Evolutionary conservation across 2,113 vertebrate genomes (phyloP).

Genomic region (Cygnus buccinator): DNA sequence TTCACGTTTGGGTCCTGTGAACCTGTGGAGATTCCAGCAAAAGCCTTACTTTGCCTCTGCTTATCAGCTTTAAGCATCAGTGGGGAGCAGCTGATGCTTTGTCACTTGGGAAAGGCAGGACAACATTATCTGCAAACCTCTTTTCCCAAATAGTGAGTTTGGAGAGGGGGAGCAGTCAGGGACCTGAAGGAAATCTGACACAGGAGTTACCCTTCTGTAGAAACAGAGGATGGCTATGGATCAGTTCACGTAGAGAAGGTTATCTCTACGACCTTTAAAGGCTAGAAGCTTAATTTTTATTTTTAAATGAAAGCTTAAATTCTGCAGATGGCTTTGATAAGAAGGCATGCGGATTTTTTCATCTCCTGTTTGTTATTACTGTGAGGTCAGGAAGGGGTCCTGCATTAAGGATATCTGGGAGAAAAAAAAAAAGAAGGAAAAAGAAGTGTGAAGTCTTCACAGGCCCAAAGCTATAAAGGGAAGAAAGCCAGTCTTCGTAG

Average conservation of each 20-base stretch:
- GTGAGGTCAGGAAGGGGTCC: constrained; percentile 11
- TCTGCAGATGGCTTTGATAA: constrained; percentile 70
- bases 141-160: not conserved
- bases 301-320: constrained; percentile 65
- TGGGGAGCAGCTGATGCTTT: not conserved
- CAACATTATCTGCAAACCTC: not conserved
- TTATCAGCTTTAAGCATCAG: not conserved
- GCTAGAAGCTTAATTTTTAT: constrained; percentile 58
- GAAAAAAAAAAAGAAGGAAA: not conserved
- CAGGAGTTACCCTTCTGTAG: not conserved
- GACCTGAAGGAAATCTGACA: constrained; percentile 1
- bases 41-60: not conserved
- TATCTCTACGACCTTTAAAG: constrained; percentile 66
- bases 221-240: constrained; percentile 16
- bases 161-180: not conserved
- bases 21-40: not conserved
- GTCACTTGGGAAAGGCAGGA: not conserved
- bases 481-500: constrained; percentile 29
- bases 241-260: constrained; percentile 48
- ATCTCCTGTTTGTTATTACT: constrained; percentile 71
- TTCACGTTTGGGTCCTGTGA: not conserved
- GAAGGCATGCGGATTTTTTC: constrained; percentile 44
- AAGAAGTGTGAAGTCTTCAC: constrained; percentile 25
- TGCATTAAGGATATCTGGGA: not conserved
- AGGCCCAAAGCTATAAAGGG: not conserved